Conservation (phyloP, 2,888 invertebrate genomes). For the Clanis bilineata region DNA sequence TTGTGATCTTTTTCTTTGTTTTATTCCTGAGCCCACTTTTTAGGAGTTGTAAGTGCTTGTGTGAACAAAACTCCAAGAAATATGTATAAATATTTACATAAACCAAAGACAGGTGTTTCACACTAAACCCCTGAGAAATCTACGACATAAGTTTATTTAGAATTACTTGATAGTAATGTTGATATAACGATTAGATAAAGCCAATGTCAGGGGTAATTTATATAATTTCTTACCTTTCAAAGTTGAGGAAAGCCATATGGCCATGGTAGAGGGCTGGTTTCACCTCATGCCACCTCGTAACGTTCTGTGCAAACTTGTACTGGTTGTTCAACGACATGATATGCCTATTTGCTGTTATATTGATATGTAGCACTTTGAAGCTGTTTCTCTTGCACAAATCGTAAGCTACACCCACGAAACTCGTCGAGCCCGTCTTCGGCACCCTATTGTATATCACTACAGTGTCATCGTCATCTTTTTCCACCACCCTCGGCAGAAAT, state of each 20-base stretch:
- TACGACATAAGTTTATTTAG: neutral
- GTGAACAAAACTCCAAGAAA: too few species aligned
- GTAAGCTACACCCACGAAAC: constrained; percentile 95
- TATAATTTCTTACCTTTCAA: constrained; percentile 86
- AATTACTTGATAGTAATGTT: neutral
- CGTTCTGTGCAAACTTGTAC: constrained; percentile 92
- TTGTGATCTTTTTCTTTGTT: too few species aligned
- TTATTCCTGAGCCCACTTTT: too few species aligned
- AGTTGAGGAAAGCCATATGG: constrained; percentile 98
- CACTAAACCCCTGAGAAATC: too few species aligned
- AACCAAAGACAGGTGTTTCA: too few species aligned
- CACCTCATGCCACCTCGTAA: constrained; percentile 93
- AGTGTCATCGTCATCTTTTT: constrained; percentile 83
- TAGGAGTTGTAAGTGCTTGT: too few species aligned
- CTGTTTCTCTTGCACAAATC: constrained; percentile 90
- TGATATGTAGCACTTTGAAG: constrained; percentile 91
- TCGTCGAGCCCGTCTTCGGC: constrained; percentile 98
- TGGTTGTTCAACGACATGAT: constrained; percentile 97
- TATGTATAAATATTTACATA: too few species aligned
- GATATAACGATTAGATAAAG: neutral
- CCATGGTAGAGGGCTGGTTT: constrained; percentile 99
- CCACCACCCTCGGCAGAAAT: constrained; percentile 56
- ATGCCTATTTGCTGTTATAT: constrained; percentile 97
- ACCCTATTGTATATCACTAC: constrained; percentile 97
- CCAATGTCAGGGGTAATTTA: neutral